Conservation (phyloP, 2,888 invertebrate genomes). For the Polymixis lichenea region DNA sequence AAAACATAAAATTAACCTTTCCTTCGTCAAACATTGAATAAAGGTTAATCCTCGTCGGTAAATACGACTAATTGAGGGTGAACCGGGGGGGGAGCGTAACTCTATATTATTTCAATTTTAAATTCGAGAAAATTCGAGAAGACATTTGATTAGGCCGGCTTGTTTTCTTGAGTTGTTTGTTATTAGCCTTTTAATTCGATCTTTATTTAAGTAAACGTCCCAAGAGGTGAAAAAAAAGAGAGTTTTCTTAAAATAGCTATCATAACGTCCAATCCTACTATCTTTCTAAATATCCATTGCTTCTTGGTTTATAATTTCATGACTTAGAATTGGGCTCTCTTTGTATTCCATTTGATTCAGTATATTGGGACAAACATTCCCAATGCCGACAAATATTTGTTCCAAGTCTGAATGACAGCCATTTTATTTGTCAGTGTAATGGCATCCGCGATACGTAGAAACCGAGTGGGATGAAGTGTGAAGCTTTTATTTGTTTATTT, state of each 20-base stretch:
- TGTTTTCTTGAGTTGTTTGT: constrained; percentile 18
- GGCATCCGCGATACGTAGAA: constrained; percentile 29
- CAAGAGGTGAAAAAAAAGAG: not conserved
- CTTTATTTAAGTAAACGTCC: not conserved
- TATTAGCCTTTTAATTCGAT: constrained; percentile 19
- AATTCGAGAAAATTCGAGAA: constrained; percentile 42
- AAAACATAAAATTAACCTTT: constrained; percentile 24
- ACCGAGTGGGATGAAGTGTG: constrained; percentile 2
- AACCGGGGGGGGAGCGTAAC: constrained; percentile 30
- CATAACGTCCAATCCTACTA: not conserved
- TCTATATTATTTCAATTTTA: constrained; percentile 48
- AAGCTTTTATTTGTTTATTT: constrained; percentile 31
- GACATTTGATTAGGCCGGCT: constrained; percentile 17
- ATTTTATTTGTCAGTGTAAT: constrained; percentile 50
- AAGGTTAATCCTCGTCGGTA: constrained; percentile 40
- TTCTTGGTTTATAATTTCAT: not conserved
- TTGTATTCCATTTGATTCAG: constrained; percentile 16
- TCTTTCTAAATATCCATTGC: not conserved
- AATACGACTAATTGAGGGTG: constrained; percentile 54
- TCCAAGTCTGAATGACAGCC: constrained; percentile 31
- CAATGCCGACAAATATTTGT: constrained; percentile 47
- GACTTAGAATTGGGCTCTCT: not conserved
- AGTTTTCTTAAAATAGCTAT: not conserved
- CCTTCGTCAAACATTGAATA: constrained; percentile 32
- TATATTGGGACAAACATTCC: constrained; percentile 50